These are phyloP conservation scores for Ferrisia virgata DNA, from an alignment of 2,888 invertebrate genomes.

Conservation along the genomic window DNA sequence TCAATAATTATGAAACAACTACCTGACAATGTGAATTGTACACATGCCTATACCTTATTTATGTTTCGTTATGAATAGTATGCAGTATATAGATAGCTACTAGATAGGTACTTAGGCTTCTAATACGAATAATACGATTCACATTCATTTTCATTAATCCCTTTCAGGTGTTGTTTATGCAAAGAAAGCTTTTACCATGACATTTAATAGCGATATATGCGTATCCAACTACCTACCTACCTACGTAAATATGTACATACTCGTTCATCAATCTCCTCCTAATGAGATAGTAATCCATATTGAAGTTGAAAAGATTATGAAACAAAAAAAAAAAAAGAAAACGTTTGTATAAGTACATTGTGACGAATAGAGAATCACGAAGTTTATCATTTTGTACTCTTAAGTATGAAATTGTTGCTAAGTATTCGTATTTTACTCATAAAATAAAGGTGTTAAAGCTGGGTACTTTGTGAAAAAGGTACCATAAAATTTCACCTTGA, in stretches of 20 bases:
- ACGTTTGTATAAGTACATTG: too few species aligned
- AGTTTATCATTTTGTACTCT: too few species aligned
- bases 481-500: not conserved
- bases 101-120: too few species aligned
- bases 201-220: not conserved
- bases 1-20: not conserved
- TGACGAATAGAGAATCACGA: not conserved
- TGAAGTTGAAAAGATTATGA: not conserved
- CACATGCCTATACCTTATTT: too few species aligned
- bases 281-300: not conserved
- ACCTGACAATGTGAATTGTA: not conserved
- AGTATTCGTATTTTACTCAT: not conserved
- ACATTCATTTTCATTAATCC: not conserved
- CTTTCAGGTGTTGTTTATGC: not conserved
- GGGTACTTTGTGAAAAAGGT: not conserved
- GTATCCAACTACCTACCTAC: not conserved
- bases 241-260: not conserved
- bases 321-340: too few species aligned
- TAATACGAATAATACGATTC: not conserved
- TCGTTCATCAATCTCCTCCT: not conserved
- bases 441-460: not conserved
- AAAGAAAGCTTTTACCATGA: not conserved
- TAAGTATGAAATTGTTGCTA: not conserved
- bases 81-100: too few species aligned
- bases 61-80: too few species aligned